phyloP scores from a whole-genome alignment of 2,888 invertebrate species.

The Andrena chrysosceles region DNA sequence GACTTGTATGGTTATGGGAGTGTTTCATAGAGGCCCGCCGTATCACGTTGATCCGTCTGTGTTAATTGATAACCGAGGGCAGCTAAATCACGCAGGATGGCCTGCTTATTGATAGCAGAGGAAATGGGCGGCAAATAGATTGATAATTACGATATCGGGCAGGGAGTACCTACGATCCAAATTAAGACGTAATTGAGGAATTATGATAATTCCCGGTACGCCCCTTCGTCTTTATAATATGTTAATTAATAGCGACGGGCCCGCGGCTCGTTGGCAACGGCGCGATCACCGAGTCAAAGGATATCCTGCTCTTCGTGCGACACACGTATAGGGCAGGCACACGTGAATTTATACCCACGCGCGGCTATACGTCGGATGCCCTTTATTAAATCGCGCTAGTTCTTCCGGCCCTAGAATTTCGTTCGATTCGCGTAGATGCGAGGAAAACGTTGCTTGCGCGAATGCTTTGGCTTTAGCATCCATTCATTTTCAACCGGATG shows the following conservation, averaged over 20 bases:
- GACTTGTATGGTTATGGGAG: conserved; percentile 7
- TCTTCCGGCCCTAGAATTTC: neutral
- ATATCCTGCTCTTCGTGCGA: conserved; percentile 27
- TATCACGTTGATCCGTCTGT: neutral
- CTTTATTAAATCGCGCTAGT: conserved; percentile 8
- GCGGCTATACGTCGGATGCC: neutral
- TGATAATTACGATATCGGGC: conserved; percentile 41
- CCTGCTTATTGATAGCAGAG: conserved; percentile 16
- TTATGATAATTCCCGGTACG: conserved; percentile 55
- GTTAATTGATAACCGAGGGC: neutral
- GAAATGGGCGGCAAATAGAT: conserved; percentile 42
- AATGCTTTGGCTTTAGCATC: conserved; percentile 3
- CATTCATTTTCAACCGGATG: conserved; percentile 33
- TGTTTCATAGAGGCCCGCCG: neutral
- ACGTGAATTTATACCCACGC: conserved; percentile 14
- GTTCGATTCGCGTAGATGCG: conserved; percentile 9
- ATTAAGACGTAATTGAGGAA: conserved; percentile 53
- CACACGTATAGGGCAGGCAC: neutral
- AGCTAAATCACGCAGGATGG: conserved; percentile 11
- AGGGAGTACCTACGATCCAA: conserved; percentile 26
- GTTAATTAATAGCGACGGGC: conserved; percentile 44
- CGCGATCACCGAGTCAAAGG: conserved; percentile 30
- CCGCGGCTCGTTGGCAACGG: conserved; percentile 4
- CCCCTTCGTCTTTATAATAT: conserved; percentile 45
- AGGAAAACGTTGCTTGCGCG: neutral